Percentiles rank a stretch among this genome's conserved stretches.
Conservation (phyloP, 2,888 invertebrate species). For the Pachliopta kotzebuea region DNA sequence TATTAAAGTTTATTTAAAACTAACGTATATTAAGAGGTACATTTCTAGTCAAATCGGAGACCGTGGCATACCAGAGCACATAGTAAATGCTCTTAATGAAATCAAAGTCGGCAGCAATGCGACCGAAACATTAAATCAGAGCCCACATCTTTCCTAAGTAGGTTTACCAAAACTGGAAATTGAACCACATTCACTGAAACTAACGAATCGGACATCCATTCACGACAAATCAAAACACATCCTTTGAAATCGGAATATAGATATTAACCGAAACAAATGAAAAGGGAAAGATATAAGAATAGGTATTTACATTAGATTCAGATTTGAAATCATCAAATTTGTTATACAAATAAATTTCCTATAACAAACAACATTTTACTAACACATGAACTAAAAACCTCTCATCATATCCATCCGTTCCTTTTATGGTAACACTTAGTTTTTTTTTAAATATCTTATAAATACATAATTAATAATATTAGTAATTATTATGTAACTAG, state of each 20-base stretch:
- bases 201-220: constrained; percentile 37
- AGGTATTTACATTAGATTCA: background rate
- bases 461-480: no score
- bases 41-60: no score
- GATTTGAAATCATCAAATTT: no score
- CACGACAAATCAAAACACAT: constrained; percentile 45
- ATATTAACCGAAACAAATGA: constrained; percentile 52
- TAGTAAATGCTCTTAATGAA: background rate
- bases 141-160: background rate
- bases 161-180: constrained; percentile 29
- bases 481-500: no score
- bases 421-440: no score
- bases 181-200: constrained; percentile 35
- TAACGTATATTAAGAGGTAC: no score
- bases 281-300: constrained; percentile 36
- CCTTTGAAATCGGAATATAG: constrained; percentile 46
- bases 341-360: no score
- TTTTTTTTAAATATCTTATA: no score
- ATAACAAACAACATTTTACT: no score
- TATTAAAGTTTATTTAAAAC: no score
- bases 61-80: background rate
- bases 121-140: background rate
- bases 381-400: no score
- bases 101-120: background rate
- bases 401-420: no score